Evolutionary conservation across 2,113 vertebrate species (phyloP).

Genomic region (cattle (Bos taurus)): DNA sequence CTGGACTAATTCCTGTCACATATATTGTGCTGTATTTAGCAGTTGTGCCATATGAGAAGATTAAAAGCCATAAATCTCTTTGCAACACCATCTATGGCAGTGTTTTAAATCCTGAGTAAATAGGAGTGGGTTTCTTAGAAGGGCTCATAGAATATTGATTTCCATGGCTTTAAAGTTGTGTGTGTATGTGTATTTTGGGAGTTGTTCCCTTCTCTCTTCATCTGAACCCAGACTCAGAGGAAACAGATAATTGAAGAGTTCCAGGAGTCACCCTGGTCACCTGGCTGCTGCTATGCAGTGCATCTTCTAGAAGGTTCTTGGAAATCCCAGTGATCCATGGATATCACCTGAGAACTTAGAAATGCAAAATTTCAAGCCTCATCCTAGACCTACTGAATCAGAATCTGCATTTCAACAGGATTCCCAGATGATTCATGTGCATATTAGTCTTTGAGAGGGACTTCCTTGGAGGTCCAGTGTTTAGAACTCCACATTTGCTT

Average conservation of each 20-base stretch:
- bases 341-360: background rate
- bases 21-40: constrained; percentile 77
- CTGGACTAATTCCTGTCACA: constrained; percentile 77
- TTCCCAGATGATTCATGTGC: background rate
- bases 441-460: background rate
- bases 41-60: constrained; percentile 73
- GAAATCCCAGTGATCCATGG: background rate
- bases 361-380: background rate
- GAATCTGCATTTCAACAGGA: background rate
- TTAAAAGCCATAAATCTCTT: constrained; percentile 79
- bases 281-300: background rate
- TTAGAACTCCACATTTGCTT: background rate
- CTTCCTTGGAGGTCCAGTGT: background rate
- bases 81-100: constrained; percentile 51
- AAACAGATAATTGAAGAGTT: constrained; percentile 10
- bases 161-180: background rate
- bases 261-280: background rate
- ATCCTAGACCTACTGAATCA: background rate
- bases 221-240: background rate
- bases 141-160: constrained; percentile 14
- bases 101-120: constrained; percentile 67
- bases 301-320: background rate
- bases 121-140: constrained; percentile 37
- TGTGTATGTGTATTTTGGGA: background rate
- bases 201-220: background rate